phyloP scores from a whole-genome alignment of 1,140 invertebrate species.

The Sycophila sp. region DNA sequence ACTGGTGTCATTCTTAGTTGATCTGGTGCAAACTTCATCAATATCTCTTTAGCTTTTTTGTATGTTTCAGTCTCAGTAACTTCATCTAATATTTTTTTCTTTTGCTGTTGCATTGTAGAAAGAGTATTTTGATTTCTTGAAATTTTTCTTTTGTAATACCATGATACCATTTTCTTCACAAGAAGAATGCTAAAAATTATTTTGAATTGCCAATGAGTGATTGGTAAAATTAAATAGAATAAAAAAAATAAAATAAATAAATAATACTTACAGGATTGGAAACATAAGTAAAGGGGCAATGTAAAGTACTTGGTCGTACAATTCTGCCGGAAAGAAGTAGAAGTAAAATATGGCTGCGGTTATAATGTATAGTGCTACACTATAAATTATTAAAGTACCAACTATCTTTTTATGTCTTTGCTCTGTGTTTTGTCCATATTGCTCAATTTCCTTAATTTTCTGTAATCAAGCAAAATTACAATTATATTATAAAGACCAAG shows the following conservation, averaged over 20 bases:
- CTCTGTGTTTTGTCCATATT: constrained; percentile 81
- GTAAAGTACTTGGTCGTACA: constrained; percentile 76
- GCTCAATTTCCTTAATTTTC: constrained; percentile 83
- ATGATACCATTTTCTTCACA: constrained; percentile 81
- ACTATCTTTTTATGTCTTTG: constrained; percentile 82
- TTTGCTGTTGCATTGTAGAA: constrained; percentile 78
- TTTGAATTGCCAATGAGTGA: too few relatives aligned
- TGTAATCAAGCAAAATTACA: constrained; percentile 51
- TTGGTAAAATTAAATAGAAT: too few relatives aligned
- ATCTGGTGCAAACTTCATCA: constrained; percentile 87
- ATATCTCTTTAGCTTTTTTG: constrained; percentile 92
- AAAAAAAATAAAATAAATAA: too few relatives aligned
- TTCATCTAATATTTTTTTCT: constrained; percentile 91
- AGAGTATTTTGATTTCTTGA: constrained; percentile 83
- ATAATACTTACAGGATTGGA: constrained; percentile 79
- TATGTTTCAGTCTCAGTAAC: constrained; percentile 98
- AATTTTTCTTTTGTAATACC: constrained; percentile 89
- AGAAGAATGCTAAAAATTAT: constrained; percentile 82
- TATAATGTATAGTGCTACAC: constrained; percentile 82
- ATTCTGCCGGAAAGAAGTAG: constrained; percentile 76
- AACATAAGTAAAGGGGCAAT: constrained; percentile 79
- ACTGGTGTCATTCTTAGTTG: constrained; percentile 65
- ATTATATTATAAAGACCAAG: constrained; percentile 11
- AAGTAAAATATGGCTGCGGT: constrained; percentile 81
- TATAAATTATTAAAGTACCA: constrained; percentile 81